These are phyloP conservation scores for Diacarnus erythraeanus DNA, from an alignment of 37 sponge, comb jelly and placozoan genomes.

Conservation along the genomic window DNA sequence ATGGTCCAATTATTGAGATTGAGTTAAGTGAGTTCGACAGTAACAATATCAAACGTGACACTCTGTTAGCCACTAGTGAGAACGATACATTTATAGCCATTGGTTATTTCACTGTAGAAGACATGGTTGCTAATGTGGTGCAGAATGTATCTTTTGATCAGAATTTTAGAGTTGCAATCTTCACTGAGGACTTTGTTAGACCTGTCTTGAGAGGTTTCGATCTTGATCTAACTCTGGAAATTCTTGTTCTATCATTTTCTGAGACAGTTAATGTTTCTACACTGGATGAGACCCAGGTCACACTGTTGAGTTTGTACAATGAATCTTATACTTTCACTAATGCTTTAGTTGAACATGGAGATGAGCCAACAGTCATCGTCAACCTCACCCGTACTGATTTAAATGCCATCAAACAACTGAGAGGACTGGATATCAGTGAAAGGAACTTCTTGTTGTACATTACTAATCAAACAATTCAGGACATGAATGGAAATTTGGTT, in stretches of 20 bases:
- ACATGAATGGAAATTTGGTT: conserved; percentile 82
- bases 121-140: conserved; percentile 65
- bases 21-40: conserved; percentile 68
- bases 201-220: conserved; percentile 73
- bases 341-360: conserved; percentile 44
- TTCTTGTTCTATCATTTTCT: conserved; percentile 72
- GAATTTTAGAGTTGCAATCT: conserved; percentile 35
- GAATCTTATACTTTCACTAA: conserved; percentile 59
- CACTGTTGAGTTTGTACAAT: conserved; percentile 25
- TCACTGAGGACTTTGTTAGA: conserved; percentile 40
- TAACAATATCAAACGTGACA: conserved; percentile 83
- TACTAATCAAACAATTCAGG: conserved; percentile 52
- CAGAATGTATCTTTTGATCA: conserved; percentile 9
- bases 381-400: conserved; percentile 66
- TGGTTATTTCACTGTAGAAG: conserved; percentile 23
- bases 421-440: conserved; percentile 57
- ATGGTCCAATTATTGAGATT: conserved; percentile 66
- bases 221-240: conserved; percentile 74
- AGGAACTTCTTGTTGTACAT: conserved; percentile 64
- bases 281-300: conserved; percentile 71
- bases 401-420: conserved; percentile 73
- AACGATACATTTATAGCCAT: conserved; percentile 71
- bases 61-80: conserved; percentile 48
- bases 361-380: conserved; percentile 81
- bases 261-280: conserved; percentile 82